Percentiles rank a stretch among this genome's conserved stretches.
Conservation (phyloP, 1,140 invertebrate species). For the Drosophila ironensis region DNA sequence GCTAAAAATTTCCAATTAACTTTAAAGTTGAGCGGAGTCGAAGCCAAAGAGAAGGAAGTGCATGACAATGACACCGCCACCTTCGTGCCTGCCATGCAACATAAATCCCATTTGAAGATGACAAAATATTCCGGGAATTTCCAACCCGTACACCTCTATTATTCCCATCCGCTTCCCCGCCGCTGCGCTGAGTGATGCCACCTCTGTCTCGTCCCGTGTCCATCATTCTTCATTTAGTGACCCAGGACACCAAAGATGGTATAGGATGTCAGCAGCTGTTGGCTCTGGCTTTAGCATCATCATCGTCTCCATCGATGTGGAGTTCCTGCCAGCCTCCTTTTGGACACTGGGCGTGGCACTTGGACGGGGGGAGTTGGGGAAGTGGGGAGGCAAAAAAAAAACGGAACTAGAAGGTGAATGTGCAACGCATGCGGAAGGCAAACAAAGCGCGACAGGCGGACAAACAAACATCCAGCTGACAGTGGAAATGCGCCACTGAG, state of each 20-base stretch:
- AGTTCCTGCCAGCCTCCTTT: no score
- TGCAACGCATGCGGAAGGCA: slow-evolving; percentile 66
- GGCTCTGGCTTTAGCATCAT: slow-evolving; percentile 33
- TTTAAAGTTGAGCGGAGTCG: slow-evolving; percentile 46
- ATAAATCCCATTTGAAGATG: slow-evolving; percentile 75
- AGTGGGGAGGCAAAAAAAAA: not conserved
- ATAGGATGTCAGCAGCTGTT: slow-evolving; percentile 67
- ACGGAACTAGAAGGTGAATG: slow-evolving; percentile 19
- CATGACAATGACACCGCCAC: slow-evolving; percentile 29
- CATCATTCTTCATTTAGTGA: slow-evolving; percentile 80
- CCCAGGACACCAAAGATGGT: slow-evolving; percentile 63
- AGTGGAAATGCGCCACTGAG: slow-evolving; percentile 42
- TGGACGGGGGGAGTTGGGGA: no score
- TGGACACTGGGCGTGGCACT: no score
- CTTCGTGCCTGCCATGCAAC: slow-evolving; percentile 15
- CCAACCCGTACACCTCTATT: not conserved
- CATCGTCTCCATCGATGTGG: slow-evolving; percentile 63
- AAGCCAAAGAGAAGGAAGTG: not conserved
- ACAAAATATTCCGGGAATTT: slow-evolving; percentile 62
- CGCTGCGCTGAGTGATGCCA: not conserved
- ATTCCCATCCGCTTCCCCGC: not conserved
- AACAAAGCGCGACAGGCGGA: slow-evolving; percentile 71
- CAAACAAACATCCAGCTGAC: slow-evolving; percentile 65
- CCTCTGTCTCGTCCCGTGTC: slow-evolving; percentile 23
- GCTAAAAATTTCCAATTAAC: slow-evolving; percentile 77